Conservation (phyloP, 2,888 invertebrate species). For the Sminthurides aquaticus region DNA sequence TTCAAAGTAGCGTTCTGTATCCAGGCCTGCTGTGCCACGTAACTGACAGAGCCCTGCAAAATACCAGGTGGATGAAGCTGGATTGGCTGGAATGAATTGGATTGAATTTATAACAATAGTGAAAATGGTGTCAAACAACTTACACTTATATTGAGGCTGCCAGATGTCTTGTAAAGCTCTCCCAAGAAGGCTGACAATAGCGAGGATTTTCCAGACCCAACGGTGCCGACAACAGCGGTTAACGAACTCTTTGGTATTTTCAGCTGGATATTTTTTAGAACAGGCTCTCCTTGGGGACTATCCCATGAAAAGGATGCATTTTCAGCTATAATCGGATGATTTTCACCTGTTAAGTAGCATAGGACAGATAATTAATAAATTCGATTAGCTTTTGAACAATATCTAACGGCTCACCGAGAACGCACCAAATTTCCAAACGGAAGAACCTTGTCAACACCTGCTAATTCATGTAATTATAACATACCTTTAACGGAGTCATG, state of each 20-base stretch:
- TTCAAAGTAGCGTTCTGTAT: slow-evolving; percentile 69
- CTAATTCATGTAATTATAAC: too few species aligned
- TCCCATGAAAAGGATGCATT: slow-evolving; percentile 85
- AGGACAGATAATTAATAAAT: too few species aligned
- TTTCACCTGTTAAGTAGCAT: slow-evolving; percentile 52
- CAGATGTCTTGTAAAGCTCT: slow-evolving; percentile 80
- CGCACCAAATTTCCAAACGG: too few species aligned
- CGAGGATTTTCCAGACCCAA: slow-evolving; percentile 84
- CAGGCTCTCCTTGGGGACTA: neutral
- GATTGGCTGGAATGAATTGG: neutral
- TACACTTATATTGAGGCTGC: slow-evolving; percentile 65
- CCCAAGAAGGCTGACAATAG: slow-evolving; percentile 77
- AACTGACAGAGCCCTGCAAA: slow-evolving; percentile 56
- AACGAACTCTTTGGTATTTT: slow-evolving; percentile 61
- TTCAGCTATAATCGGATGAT: slow-evolving; percentile 70
- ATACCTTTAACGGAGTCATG: slow-evolving; percentile 43
- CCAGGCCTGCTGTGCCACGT: slow-evolving; percentile 94
- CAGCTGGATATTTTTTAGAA: slow-evolving; percentile 58
- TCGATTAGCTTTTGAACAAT: too few species aligned
- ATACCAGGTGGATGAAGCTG: neutral
- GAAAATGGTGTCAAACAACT: too few species aligned
- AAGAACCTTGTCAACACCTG: too few species aligned
- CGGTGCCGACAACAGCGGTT: slow-evolving; percentile 70
- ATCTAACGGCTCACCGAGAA: too few species aligned
- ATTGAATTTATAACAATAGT: too few species aligned